Conservation (phyloP, 2,797 vertebrate genomes). For the Thalassophryne amazonica region DNA sequence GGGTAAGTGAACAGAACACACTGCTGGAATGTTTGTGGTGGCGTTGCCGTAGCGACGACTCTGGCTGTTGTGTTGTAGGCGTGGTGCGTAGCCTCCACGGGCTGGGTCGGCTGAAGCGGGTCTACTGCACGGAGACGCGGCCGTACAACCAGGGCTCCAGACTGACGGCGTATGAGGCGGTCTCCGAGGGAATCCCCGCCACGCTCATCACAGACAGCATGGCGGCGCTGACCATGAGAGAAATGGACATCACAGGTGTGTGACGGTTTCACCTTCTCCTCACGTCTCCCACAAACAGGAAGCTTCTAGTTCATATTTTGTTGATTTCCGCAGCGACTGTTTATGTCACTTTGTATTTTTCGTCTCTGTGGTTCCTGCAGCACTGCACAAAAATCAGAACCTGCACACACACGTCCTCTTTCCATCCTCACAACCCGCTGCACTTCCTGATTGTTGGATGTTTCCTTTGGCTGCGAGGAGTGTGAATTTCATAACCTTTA, state of each 20-base stretch:
- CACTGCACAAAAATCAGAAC: too few species aligned
- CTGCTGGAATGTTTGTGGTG: not conserved
- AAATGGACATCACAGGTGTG: constrained; percentile 83
- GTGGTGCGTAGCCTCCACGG: constrained; percentile 86
- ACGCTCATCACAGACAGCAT: constrained; percentile 91
- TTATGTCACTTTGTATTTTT: too few species aligned
- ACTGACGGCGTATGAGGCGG: constrained; percentile 88
- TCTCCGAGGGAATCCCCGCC: constrained; percentile 84
- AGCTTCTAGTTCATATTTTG: too few species aligned
- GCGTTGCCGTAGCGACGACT: not conserved
- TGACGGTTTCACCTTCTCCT: not conserved
- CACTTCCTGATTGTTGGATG: too few species aligned
- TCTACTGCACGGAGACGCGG: constrained; percentile 91
- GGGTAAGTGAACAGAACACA: constrained; percentile 72
- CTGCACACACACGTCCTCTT: too few species aligned
- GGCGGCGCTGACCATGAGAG: constrained; percentile 86
- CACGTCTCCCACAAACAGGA: too few species aligned
- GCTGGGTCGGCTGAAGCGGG: constrained; percentile 78
- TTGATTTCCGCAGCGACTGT: too few species aligned
- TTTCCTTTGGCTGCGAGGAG: too few species aligned
- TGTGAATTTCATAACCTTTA: too few species aligned
- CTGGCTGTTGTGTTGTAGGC: constrained; percentile 73
- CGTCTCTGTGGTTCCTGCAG: too few species aligned
- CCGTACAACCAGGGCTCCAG: constrained; percentile 93
- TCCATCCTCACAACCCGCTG: too few species aligned